phyloP scores from a whole-genome alignment of 1,140 invertebrate genomes.

The Grapholita molesta region DNA sequence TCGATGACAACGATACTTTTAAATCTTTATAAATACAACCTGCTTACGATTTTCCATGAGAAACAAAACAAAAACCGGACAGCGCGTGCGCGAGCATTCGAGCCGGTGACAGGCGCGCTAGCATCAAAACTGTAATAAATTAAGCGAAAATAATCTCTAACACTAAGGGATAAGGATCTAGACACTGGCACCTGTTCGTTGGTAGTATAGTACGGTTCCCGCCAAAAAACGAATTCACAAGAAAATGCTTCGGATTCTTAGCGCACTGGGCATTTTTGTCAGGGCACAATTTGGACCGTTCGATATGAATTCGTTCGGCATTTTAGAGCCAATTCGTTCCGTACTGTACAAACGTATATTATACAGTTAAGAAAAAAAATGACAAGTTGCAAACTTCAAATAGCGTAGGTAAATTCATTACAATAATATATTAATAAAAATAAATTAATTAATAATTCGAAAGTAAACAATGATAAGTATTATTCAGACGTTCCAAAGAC shows the following conservation, averaged over 20 bases:
- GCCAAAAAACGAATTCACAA: conserved; percentile 56
- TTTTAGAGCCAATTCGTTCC: conserved; percentile 44
- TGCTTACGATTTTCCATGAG: conserved; percentile 44
- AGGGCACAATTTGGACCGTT: conserved; percentile 25
- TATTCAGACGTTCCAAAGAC: too few relatives aligned
- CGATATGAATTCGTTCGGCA: conserved; percentile 29
- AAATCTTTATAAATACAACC: conserved; percentile 45
- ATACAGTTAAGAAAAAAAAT: background rate
- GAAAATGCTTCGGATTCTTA: conserved; percentile 45
- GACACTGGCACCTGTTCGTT: background rate
- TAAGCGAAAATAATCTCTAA: background rate
- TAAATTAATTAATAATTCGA: too few relatives aligned
- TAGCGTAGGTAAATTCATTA: too few relatives aligned
- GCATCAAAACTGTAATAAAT: background rate
- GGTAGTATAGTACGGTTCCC: conserved; percentile 30
- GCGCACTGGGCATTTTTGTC: conserved; percentile 56
- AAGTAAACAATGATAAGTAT: too few relatives aligned
- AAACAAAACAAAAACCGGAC: conserved; percentile 34
- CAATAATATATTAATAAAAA: too few relatives aligned
- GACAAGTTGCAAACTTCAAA: background rate
- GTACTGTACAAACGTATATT: conserved; percentile 23
- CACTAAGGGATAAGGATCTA: background rate
- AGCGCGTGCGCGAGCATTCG: conserved; percentile 69
- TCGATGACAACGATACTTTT: background rate
- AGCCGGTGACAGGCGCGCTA: conserved; percentile 26